Evolutionary conservation across 2,888 invertebrate genomes (phyloP).

Genomic region (Biston stratarius): DNA sequence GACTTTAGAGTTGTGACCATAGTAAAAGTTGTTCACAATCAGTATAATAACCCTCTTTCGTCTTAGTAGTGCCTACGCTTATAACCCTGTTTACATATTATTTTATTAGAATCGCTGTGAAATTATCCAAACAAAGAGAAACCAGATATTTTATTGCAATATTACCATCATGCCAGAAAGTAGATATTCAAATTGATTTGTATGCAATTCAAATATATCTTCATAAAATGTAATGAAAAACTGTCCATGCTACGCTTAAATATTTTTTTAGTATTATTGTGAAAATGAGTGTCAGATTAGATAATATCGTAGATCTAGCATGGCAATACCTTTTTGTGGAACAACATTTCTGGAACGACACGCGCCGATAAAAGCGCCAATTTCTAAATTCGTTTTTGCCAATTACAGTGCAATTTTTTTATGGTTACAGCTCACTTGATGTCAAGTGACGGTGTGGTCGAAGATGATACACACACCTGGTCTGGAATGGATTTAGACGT

Average conservation of each 20-base stretch:
- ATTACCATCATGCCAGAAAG: constrained; percentile 6
- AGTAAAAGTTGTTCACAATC: too few relatives aligned
- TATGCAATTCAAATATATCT: background rate
- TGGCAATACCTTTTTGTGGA: background rate
- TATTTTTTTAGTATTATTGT: constrained; percentile 6
- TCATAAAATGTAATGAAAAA: background rate
- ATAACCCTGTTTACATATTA: background rate
- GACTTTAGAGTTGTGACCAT: too few relatives aligned
- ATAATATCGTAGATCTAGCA: background rate
- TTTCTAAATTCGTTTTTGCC: too few relatives aligned
- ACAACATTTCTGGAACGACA: background rate
- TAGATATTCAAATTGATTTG: background rate
- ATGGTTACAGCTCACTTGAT: too few relatives aligned
- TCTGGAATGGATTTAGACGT: too few relatives aligned
- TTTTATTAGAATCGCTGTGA: background rate
- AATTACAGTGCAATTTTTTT: too few relatives aligned
- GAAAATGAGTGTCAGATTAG: constrained; percentile 12
- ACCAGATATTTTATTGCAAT: background rate
- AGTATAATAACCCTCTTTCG: too few relatives aligned
- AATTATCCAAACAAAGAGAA: background rate
- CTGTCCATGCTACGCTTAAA: constrained; percentile 5
- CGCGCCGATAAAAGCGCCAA: too few relatives aligned
- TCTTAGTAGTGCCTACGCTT: too few relatives aligned
- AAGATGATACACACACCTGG: too few relatives aligned
- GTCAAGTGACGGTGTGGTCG: too few relatives aligned